Conservation (phyloP, 2,888 invertebrate genomes). For the Brenthis hecate region DNA sequence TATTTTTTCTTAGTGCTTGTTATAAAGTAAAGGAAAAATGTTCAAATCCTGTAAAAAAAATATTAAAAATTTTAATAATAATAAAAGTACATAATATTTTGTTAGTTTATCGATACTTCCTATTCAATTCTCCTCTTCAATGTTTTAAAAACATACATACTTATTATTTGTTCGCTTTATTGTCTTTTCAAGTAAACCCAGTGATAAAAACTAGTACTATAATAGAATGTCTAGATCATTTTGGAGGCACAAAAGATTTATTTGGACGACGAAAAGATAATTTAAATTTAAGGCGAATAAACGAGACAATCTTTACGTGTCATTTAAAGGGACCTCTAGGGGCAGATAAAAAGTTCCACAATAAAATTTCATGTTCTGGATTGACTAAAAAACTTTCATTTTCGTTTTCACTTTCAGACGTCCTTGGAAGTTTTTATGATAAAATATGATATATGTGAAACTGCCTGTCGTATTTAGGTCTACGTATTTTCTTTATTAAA, state of each 20-base stretch:
- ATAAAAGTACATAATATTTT: too few species aligned
- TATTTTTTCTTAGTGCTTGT: too few species aligned
- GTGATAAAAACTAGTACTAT: neutral
- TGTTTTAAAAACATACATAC: too few species aligned
- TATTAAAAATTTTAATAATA: too few species aligned
- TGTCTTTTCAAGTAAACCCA: neutral
- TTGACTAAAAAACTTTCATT: conserved; percentile 17
- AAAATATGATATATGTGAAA: conserved; percentile 12
- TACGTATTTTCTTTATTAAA: neutral
- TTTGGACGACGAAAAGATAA: conserved; percentile 19
- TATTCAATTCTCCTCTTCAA: too few species aligned
- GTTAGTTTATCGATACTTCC: too few species aligned
- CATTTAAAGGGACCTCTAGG: conserved; percentile 23
- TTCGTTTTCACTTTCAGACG: conserved; percentile 30
- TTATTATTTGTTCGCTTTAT: too few species aligned
- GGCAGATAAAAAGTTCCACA: conserved; percentile 37
- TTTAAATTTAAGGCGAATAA: conserved; percentile 26
- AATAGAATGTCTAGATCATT: conserved; percentile 1
- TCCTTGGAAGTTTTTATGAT: conserved; percentile 19
- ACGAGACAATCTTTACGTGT: conserved; percentile 31
- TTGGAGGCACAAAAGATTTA: conserved; percentile 5
- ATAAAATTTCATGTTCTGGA: conserved; percentile 37
- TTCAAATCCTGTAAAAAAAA: too few species aligned
- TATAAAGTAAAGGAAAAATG: too few species aligned
- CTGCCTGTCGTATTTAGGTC: neutral